Evolutionary conservation across 2,888 invertebrate species (phyloP).

Genomic region (Drosophila conformis): DNA sequence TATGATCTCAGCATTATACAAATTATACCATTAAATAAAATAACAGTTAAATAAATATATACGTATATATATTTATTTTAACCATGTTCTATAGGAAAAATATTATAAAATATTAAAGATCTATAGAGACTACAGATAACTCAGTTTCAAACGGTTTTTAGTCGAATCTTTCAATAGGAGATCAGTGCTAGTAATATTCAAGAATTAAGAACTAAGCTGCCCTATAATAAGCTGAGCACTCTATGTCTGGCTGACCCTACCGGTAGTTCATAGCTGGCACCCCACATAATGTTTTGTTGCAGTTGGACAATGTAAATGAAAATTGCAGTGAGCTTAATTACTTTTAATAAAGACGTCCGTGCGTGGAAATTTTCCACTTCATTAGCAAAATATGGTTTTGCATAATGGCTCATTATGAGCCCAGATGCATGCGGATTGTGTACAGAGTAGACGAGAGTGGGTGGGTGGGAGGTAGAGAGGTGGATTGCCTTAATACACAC

Average conservation of each 20-base stretch:
- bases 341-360: conserved; percentile 82
- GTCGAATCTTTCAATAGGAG: background rate
- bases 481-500: conserved; percentile 76
- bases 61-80: background rate
- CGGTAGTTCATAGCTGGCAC: conserved; percentile 26
- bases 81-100: accelerated
- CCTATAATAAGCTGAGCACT: background rate
- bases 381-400: conserved; percentile 77
- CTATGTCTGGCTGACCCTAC: background rate
- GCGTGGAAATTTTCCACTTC: conserved; percentile 71
- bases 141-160: background rate
- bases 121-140: accelerated
- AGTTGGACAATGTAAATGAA: conserved; percentile 62
- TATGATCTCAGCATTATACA: background rate
- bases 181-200: background rate
- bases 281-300: conserved; percentile 10
- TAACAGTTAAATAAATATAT: background rate
- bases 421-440: conserved; percentile 13
- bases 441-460: conserved; percentile 1
- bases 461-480: conserved; percentile 1
- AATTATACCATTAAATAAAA: background rate
- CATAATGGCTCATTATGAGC: conserved; percentile 80
- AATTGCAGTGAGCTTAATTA: conserved; percentile 78
- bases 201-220: background rate
- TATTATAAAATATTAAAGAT: background rate